Conservation (phyloP, 2,113 vertebrate species). For the Arizona elegans region DNA sequence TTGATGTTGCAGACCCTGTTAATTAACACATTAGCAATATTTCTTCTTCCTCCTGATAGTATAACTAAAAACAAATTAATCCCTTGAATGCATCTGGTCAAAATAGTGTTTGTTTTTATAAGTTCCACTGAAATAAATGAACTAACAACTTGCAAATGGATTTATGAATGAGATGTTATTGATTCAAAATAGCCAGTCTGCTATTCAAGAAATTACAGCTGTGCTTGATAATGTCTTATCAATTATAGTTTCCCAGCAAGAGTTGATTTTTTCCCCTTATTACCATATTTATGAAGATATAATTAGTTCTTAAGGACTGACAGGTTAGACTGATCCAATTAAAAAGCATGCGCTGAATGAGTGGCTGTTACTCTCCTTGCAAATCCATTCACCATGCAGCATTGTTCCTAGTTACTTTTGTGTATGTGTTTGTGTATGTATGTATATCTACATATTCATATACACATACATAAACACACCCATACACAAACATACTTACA, state of each 20-base stretch:
- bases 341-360: conserved; percentile 54
- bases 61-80: not conserved
- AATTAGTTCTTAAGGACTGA: conserved; percentile 50
- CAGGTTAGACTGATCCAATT: conserved; percentile 57
- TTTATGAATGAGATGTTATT: not conserved
- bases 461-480: not conserved
- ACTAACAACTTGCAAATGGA: not conserved
- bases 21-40: not conserved
- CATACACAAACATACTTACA: not conserved
- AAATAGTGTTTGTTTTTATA: not conserved
- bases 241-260: not conserved
- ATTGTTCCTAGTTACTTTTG: conserved; percentile 43
- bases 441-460: not conserved
- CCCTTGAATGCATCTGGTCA: not conserved
- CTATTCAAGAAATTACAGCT: not conserved
- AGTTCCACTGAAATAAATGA: not conserved
- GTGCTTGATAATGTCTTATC: not conserved
- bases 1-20: not conserved
- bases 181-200: not conserved
- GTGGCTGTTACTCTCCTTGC: conserved; percentile 28
- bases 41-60: not conserved
- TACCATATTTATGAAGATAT: not conserved
- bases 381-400: conserved; percentile 1
- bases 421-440: not conserved
- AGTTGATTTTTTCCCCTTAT: conserved; percentile 11